Percentiles rank a stretch among this genome's conserved stretches.
These are phyloP conservation scores for Channa striata DNA, from an alignment of 2,797 vertebrate genomes.

Conservation along the genomic window DNA sequence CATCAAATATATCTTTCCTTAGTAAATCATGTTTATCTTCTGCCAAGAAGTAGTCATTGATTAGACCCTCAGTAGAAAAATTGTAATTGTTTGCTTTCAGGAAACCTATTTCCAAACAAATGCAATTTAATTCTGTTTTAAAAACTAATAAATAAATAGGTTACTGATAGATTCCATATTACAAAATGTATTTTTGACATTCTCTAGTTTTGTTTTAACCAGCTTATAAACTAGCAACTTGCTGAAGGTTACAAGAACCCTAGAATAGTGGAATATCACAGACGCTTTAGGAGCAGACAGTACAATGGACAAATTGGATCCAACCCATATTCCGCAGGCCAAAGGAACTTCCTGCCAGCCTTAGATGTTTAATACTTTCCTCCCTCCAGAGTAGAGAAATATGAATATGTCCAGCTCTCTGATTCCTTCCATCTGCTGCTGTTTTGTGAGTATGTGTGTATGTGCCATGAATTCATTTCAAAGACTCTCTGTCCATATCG, in stretches of 20 bases:
- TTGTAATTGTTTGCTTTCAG: neutral
- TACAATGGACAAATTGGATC: slow-evolving; percentile 4
- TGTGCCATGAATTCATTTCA: neutral
- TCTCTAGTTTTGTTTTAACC: neutral
- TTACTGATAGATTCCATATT: slow-evolving; percentile 1
- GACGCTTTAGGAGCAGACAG: neutral
- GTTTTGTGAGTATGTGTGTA: neutral
- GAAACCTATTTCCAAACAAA: neutral
- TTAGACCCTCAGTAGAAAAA: neutral
- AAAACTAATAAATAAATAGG: neutral
- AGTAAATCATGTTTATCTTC: neutral
- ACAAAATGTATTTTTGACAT: neutral
- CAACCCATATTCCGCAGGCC: slow-evolving; percentile 14
- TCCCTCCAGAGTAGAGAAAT: slow-evolving; percentile 24
- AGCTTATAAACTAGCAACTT: neutral
- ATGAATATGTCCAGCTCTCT: slow-evolving; percentile 19
- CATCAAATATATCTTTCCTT: neutral
- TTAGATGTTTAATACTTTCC: slow-evolving; percentile 6
- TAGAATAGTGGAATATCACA: slow-evolving; percentile 11
- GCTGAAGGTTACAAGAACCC: neutral
- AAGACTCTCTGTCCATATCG: slow-evolving; percentile 13
- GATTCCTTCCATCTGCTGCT: slow-evolving; percentile 12
- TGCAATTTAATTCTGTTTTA: neutral
- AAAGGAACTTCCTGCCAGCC: slow-evolving; percentile 24
- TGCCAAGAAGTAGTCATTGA: neutral